Percentiles rank a stretch among this genome's conserved stretches.
These are phyloP conservation scores for Nymphalis io DNA, from an alignment of 1,140 invertebrate genomes.

Conservation along the genomic window DNA sequence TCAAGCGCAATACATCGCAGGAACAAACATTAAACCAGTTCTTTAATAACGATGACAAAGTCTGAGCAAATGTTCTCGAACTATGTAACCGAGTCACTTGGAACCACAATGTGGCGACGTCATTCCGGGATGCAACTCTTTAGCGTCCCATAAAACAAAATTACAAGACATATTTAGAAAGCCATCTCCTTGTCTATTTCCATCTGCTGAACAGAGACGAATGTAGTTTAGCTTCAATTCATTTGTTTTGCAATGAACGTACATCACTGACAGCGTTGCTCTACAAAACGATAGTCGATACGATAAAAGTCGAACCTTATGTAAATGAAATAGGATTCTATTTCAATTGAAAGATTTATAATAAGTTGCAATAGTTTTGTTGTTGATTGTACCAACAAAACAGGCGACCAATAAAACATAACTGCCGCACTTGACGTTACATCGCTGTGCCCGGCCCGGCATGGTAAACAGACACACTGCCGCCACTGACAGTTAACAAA, in stretches of 20 bases:
- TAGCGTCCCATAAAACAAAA: constrained; percentile 32
- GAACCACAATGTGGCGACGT: neutral
- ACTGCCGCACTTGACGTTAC: constrained; percentile 43
- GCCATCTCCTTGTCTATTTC: constrained; percentile 14
- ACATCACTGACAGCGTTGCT: constrained; percentile 15
- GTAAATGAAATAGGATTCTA: neutral
- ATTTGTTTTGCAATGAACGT: constrained; percentile 20
- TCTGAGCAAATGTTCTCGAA: constrained; percentile 1
- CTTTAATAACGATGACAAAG: constrained; percentile 18
- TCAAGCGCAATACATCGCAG: neutral
- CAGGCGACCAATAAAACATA: constrained; percentile 46
- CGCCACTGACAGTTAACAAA: neutral
- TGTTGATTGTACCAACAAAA: constrained; percentile 41
- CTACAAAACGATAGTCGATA: neutral
- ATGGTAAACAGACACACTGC: constrained; percentile 40
- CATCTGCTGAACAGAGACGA: constrained; percentile 13
- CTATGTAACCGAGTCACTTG: neutral
- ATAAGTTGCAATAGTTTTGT: constrained; percentile 22
- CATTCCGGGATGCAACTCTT: constrained; percentile 29
- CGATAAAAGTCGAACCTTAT: neutral
- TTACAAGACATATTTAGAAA: constrained; percentile 33
- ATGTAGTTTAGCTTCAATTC: constrained; percentile 21
- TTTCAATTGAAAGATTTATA: neutral
- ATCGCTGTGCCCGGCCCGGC: constrained; percentile 34
- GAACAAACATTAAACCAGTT: constrained; percentile 14